These are phyloP conservation scores for Dimorphilus gyrociliatus DNA, from an alignment of 2,888 invertebrate species.

Conservation along the genomic window DNA sequence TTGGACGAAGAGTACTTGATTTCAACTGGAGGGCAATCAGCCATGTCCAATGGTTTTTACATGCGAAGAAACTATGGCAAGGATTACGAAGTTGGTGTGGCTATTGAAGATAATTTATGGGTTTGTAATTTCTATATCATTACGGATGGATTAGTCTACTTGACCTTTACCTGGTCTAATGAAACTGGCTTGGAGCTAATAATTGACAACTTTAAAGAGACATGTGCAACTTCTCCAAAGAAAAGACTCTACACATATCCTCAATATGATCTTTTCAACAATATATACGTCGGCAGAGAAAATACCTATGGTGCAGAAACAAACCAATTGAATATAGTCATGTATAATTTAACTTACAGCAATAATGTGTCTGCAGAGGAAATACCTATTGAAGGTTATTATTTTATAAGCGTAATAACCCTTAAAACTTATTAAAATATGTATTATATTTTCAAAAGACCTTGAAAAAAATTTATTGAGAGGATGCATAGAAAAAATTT, in stretches of 20 bases:
- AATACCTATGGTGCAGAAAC: no score
- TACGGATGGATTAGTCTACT: conserved; percentile 11
- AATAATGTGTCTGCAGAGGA: neutral
- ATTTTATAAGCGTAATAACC: no score
- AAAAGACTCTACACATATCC: conserved; percentile 7
- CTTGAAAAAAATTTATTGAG: no score
- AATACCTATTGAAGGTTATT: no score
- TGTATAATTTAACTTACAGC: no score
- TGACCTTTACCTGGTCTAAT: conserved; percentile 12
- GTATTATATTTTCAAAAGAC: no score
- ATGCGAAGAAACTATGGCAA: conserved; percentile 18
- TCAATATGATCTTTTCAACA: conserved; percentile 9
- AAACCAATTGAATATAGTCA: no score
- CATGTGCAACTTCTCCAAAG: conserved; percentile 3
- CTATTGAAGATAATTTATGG: conserved; percentile 15
- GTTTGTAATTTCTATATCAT: conserved; percentile 13
- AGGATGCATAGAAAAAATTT: no score
- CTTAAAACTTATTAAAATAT: no score
- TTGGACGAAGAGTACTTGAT: conserved; percentile 13
- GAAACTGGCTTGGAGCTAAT: conserved; percentile 4
- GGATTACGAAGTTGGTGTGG: conserved; percentile 24
- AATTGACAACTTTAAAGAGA: conserved; percentile 16
- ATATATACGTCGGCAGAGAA: conserved; percentile 5
- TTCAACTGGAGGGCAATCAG: conserved; percentile 22
- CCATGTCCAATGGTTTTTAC: conserved; percentile 23